Conservation (phyloP, 1,140 invertebrate genomes). For the Mactra quadrangularis region DNA sequence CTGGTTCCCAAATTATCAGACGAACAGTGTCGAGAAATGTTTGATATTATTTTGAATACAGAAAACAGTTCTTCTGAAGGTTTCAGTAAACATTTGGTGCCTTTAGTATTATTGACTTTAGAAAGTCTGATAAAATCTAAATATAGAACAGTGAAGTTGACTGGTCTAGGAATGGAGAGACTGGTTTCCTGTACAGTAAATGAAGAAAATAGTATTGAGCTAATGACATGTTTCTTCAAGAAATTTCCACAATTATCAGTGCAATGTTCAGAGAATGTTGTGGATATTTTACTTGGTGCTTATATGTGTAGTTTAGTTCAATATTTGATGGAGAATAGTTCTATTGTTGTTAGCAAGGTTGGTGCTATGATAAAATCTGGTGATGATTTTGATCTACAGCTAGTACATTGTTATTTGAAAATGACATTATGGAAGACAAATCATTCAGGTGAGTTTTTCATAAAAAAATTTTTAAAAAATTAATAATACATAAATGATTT, state of each 20-base stretch:
- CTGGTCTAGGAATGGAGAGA: constrained; percentile 1
- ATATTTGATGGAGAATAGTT: constrained; percentile 21
- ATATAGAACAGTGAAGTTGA: constrained; percentile 13
- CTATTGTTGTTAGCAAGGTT: not conserved
- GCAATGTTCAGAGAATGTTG: constrained; percentile 7
- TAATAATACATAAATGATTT: too few species aligned
- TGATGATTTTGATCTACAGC: not conserved
- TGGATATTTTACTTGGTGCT: not conserved
- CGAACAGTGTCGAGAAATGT: constrained; percentile 14
- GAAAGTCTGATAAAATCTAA: not conserved
- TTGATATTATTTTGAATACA: constrained; percentile 13
- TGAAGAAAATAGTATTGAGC: not conserved
- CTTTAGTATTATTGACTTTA: not conserved
- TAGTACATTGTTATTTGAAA: not conserved
- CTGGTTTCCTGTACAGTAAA: constrained; percentile 6
- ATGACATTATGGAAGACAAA: too few species aligned
- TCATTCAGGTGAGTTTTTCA: too few species aligned
- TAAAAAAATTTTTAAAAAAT: too few species aligned
- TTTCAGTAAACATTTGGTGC: not conserved
- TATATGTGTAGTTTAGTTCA: not conserved
- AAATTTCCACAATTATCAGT: constrained; percentile 14
- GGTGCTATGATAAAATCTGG: constrained; percentile 1
- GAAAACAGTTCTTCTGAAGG: not conserved
- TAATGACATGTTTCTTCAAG: constrained; percentile 6
- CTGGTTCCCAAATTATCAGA: not conserved